Evolutionary conservation across 2,113 vertebrate genomes (phyloP).

Genomic region (Megaceryle torquata): DNA sequence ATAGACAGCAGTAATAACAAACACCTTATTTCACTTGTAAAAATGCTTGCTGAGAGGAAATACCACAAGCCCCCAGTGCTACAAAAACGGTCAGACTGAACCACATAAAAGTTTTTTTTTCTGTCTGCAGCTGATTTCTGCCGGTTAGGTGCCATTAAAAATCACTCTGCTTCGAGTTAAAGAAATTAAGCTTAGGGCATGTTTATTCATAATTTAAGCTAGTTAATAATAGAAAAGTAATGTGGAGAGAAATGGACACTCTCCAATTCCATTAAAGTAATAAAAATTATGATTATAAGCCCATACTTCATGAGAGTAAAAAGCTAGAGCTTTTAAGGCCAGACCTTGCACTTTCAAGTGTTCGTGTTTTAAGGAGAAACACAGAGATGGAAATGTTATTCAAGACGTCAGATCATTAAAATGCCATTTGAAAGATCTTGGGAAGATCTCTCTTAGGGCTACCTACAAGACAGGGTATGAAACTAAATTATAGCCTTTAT

Average conservation of each 20-base stretch:
- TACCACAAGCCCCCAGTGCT: background rate
- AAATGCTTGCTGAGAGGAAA: background rate
- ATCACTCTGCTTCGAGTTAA: background rate
- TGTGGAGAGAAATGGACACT: background rate
- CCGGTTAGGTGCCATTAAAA: constrained; percentile 8
- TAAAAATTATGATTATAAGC: constrained; percentile 11
- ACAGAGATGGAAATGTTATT: background rate
- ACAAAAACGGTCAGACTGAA: background rate
- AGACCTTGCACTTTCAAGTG: background rate
- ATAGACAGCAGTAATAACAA: background rate
- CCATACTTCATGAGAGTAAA: background rate
- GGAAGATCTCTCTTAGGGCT: background rate
- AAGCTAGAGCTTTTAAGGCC: background rate
- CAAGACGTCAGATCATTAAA: background rate
- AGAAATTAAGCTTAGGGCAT: constrained; percentile 9
- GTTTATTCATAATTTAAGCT: constrained; percentile 43
- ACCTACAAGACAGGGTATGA: background rate
- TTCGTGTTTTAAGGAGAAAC: background rate
- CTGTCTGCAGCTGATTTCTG: background rate
- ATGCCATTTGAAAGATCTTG: background rate
- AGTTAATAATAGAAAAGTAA: constrained; percentile 14
- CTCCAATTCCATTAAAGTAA: background rate
- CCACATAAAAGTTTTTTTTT: background rate
- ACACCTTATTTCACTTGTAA: background rate
- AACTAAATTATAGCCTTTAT: background rate